phyloP scores from a whole-genome alignment of 2,888 invertebrate genomes.

The Apamea anceps region DNA sequence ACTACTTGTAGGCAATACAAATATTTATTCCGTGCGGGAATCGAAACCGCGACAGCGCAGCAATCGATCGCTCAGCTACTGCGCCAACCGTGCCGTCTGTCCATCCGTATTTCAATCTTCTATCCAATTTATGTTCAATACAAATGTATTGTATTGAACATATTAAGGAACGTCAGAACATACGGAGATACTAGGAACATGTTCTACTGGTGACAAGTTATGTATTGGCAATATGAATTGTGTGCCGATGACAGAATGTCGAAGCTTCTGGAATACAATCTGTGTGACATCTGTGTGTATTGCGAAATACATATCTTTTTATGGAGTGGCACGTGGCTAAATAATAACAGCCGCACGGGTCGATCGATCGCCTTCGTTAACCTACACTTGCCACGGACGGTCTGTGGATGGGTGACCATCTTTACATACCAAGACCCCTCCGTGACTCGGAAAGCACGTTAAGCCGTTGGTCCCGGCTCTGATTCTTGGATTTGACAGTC shows the following conservation, averaged over 20 bases:
- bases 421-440: not conserved
- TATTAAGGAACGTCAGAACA: not conserved
- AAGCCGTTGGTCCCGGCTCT: not conserved
- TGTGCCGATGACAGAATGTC: conserved; percentile 7
- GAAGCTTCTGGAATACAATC: conserved; percentile 17
- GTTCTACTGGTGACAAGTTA: conserved; percentile 18
- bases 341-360: not conserved
- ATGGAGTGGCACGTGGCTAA: not conserved
- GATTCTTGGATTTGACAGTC: no score
- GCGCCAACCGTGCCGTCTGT: no score
- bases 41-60: no score
- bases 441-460: not conserved
- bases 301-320: not conserved
- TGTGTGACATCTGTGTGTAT: conserved; percentile 2
- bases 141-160: not conserved
- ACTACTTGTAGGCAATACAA: no score
- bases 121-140: conserved; percentile 35
- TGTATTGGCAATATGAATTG: conserved; percentile 27
- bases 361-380: not conserved
- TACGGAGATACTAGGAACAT: conserved; percentile 17
- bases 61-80: no score
- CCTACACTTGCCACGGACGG: no score
- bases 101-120: conserved; percentile 22
- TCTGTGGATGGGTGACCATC: not conserved
- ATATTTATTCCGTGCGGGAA: no score